These are phyloP conservation scores for Drosophila kanekoi DNA, from an alignment of 2,888 invertebrate species.

Conservation along the genomic window DNA sequence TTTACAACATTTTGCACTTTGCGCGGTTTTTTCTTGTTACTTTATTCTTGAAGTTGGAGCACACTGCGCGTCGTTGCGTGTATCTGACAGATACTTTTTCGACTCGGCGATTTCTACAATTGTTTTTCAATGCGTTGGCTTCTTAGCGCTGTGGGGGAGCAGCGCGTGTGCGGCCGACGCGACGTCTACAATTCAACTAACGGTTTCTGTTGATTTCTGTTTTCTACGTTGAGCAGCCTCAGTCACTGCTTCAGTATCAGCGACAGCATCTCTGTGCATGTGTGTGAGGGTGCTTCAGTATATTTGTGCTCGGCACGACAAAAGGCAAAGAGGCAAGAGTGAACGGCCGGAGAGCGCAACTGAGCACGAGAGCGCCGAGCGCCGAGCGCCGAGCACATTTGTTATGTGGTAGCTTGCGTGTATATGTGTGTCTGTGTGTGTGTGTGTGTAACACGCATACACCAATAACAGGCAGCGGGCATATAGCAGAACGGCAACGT, in stretches of 20 bases:
- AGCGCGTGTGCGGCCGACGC: conserved; percentile 85
- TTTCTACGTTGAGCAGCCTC: conserved; percentile 48
- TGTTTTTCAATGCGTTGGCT: conserved; percentile 55
- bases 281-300: conserved; percentile 44
- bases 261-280: conserved; percentile 15
- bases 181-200: conserved; percentile 85
- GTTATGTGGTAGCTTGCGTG: conserved; percentile 36
- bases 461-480: conserved; percentile 64
- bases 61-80: conserved; percentile 43
- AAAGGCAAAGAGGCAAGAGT: conserved; percentile 22
- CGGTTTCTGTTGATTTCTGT: conserved; percentile 75
- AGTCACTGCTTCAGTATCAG: conserved; percentile 37
- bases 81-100: conserved; percentile 42
- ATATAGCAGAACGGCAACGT: conserved; percentile 54
- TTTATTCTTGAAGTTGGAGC: conserved; percentile 22
- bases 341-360: conserved; percentile 33
- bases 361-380: conserved; percentile 25
- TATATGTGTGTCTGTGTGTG: conserved; percentile 24
- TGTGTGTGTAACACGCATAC: conserved; percentile 68
- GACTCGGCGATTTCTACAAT: conserved; percentile 54
- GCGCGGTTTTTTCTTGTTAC: conserved; percentile 14
- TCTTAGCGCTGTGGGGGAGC: conserved; percentile 70
- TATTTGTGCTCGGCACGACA: conserved; percentile 21
- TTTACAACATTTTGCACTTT: conserved; percentile 38
- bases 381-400: conserved; percentile 37